Base-by-base conservation (phyloP, 30 jellyfish, hydroid and myxozoan genomes). In the Aurelia aurita complex sp. Pacific region DNA sequence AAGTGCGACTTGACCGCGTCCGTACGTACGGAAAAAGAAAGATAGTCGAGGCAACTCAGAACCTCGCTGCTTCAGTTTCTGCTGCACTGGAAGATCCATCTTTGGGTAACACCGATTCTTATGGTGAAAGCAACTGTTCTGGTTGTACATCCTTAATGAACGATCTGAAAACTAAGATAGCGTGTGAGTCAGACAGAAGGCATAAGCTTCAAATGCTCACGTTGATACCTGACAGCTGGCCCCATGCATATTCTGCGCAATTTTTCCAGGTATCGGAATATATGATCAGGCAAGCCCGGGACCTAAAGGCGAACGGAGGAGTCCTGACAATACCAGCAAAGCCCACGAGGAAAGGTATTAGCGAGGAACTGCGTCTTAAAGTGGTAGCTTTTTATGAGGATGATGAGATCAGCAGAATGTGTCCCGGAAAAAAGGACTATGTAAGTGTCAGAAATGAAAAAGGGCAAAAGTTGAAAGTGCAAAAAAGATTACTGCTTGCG, bases 211-310 rank as follows among this genome's bases (percentile, higher is more conserved):
- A 15, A 63, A 16, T 63, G 73, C 73, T 63, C 29, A 63, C 73
- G n/a, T 40, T 63, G 29, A 40, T 15, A 16, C 73, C 73, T 63
- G 73, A 63, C 73, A 63, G 29, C 73, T 63, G 73, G n/a, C 10
- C 73, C 73, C 29, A 63, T 63, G 73, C n/a, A 63, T 16, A 63
- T 34, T 16, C 73, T 16, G n/a, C 73, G 29, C n/a, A 34, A 8
- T 63, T 16, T 63, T 63, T 63, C n/a, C 29, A 34, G n/a, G 73
- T 63, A 40, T 40, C 73, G 18, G 29, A 16, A 15, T 8, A 63
- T 40, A 63, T 63, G 73, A 40, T 40, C 29, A 7, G 73, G 9
- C 12, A 63, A 15, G 73, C 73, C n/a, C 29, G 29, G 38, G 38
- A 63, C 38, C 73, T 63, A 63, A 63, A 63, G n/a, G 29, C n/a